Conservation (phyloP, 1,140 invertebrate species). For the Plutomurus gul region DNA sequence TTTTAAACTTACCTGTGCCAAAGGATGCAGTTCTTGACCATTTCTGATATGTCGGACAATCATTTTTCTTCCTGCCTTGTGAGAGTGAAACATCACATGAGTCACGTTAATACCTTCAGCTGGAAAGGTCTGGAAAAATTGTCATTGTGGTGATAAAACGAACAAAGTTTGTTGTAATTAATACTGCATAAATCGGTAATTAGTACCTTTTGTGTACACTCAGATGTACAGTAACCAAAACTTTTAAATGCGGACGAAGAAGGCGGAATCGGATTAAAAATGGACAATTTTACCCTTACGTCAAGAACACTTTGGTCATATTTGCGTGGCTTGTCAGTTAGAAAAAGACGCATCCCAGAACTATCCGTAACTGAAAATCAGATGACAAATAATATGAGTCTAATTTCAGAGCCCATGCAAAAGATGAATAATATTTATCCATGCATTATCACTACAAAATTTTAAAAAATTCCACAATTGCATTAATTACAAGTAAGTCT, state of each 20-base stretch:
- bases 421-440: too few species aligned
- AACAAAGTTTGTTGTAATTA: not conserved
- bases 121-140: conserved; percentile 3
- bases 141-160: too few species aligned
- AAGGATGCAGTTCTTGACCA: conserved; percentile 7
- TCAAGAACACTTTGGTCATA: conserved; percentile 80
- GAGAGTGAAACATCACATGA: not conserved
- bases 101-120: conserved; percentile 12
- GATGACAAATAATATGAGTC: too few species aligned
- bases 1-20: not conserved
- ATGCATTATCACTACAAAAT: too few species aligned
- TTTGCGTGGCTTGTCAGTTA: conserved; percentile 70
- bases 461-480: too few species aligned
- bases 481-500: conserved; percentile 64
- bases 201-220: conserved; percentile 68
- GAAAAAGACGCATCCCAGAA: conserved; percentile 77
- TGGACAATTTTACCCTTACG: conserved; percentile 76
- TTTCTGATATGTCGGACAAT: conserved; percentile 16
- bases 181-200: not conserved
- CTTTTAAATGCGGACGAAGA: conserved; percentile 71
- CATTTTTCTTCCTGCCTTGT: not conserved
- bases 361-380: conserved; percentile 70
- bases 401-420: too few species aligned
- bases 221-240: conserved; percentile 76
- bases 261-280: conserved; percentile 79